Evolutionary conservation across 23 tunicate genomes (phyloP).

Genomic region (Halocynthia aurantium): DNA sequence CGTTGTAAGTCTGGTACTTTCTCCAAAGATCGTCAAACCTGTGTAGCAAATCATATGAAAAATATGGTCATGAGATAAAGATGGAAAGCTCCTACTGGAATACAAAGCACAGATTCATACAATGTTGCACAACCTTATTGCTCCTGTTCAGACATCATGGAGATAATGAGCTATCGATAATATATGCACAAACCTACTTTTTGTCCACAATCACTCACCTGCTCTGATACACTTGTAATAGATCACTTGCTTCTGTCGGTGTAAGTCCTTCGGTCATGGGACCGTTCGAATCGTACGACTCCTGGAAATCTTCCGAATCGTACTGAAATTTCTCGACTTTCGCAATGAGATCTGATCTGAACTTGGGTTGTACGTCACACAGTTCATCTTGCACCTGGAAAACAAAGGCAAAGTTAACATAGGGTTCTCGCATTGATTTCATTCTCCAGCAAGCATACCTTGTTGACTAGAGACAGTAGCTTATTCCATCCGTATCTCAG

Average conservation of each 20-base stretch:
- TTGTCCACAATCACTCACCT: slow-evolving; percentile 27
- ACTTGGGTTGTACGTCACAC: slow-evolving; percentile 71
- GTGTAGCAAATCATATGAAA: neutral
- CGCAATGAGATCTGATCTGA: slow-evolving; percentile 60
- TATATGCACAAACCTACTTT: neutral
- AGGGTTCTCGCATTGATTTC: neutral
- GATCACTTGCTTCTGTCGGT: slow-evolving; percentile 93
- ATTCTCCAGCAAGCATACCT: slow-evolving; percentile 22
- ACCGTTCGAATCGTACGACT: slow-evolving; percentile 66
- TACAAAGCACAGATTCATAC: too few species aligned
- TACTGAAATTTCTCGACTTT: slow-evolving; percentile 83
- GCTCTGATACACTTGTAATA: slow-evolving; percentile 88
- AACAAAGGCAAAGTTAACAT: neutral
- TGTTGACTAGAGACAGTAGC: slow-evolving; percentile 70
- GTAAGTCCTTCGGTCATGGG: slow-evolving; percentile 95
- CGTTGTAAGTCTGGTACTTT: slow-evolving; percentile 87
- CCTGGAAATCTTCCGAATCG: slow-evolving; percentile 69
- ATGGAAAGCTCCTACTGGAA: too few species aligned
- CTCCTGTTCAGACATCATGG: neutral
- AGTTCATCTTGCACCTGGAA: slow-evolving; percentile 73
- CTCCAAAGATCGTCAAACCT: slow-evolving; percentile 99
- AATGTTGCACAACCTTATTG: too few species aligned
- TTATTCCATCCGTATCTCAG: slow-evolving; percentile 93
- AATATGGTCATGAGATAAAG: neutral
- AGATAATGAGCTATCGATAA: neutral